phyloP scores from a whole-genome alignment of 2,797 vertebrate species.

The Petrocephalus sullivani region DNA sequence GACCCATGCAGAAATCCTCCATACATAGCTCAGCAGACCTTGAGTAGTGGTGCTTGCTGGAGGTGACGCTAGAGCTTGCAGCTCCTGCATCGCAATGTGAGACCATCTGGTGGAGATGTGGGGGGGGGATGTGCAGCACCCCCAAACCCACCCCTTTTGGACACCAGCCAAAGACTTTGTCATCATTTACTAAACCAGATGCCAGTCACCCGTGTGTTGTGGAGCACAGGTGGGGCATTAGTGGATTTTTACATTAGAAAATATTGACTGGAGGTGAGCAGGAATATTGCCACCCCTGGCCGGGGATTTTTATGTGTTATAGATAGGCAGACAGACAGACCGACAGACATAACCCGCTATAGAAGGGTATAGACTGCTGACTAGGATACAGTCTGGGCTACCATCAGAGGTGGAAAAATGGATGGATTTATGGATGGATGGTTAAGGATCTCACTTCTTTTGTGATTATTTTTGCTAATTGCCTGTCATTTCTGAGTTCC shows the following conservation, averaged over 20 bases:
- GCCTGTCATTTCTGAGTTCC: neutral
- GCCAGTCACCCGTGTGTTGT: constrained; percentile 43
- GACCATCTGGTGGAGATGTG: constrained; percentile 21
- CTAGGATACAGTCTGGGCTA: neutral
- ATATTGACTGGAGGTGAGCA: constrained; percentile 32
- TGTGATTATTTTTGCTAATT: neutral
- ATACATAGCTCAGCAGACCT: neutral
- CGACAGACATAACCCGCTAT: constrained; percentile 1
- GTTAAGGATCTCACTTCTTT: neutral
- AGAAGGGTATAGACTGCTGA: neutral
- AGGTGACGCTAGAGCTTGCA: neutral
- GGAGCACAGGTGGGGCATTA: constrained; percentile 38
- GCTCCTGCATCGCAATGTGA: neutral
- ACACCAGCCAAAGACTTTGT: constrained; percentile 39
- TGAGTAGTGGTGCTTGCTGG: neutral
- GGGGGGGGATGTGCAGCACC: constrained; percentile 28
- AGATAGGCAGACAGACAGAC: neutral
- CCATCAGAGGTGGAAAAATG: neutral
- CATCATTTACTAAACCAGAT: constrained; percentile 46
- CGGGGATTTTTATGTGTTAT: constrained; percentile 14
- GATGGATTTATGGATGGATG: neutral
- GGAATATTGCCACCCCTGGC: constrained; percentile 31
- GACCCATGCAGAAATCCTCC: neutral
- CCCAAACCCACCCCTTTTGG: constrained; percentile 24
- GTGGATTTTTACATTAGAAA: constrained; percentile 39